phyloP scores from a whole-genome alignment of 2,113 vertebrate species.

The Bostrychus sinensis region DNA sequence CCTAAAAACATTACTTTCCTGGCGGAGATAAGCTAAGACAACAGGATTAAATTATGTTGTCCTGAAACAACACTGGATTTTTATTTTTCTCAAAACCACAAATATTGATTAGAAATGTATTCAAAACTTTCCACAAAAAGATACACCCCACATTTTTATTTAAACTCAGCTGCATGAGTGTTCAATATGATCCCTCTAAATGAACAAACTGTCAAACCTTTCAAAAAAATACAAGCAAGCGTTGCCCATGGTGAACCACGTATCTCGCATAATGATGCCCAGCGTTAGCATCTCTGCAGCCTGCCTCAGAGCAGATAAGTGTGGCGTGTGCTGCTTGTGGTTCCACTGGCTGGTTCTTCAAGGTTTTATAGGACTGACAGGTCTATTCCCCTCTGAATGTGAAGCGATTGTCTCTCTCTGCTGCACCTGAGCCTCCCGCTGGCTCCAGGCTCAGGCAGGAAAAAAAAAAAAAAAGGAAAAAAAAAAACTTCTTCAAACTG shows the following conservation, averaged over 20 bases:
- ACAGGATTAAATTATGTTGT: too few relatives aligned
- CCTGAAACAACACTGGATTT: too few relatives aligned
- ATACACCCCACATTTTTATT: neutral
- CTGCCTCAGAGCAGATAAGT: conserved; percentile 49
- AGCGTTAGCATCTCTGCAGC: conserved; percentile 35
- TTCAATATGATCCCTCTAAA: conserved; percentile 10
- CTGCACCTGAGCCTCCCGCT: conserved; percentile 67
- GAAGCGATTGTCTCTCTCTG: conserved; percentile 66
- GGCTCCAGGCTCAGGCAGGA: conserved; percentile 32
- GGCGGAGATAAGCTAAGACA: too few relatives aligned
- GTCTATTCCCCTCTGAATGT: conserved; percentile 63
- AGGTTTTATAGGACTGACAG: conserved; percentile 66
- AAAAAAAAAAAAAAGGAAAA: conserved; percentile 10
- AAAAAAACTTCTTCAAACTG: conserved; percentile 40
- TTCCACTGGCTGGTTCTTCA: conserved; percentile 64
- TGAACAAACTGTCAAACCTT: conserved; percentile 9
- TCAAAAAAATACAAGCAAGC: conserved; percentile 18
- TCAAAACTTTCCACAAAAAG: neutral
- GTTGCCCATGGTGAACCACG: conserved; percentile 9
- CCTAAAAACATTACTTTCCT: too few relatives aligned
- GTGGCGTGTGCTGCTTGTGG: conserved; percentile 41
- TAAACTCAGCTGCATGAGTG: conserved; percentile 3
- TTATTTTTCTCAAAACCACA: too few relatives aligned
- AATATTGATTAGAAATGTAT: neutral
- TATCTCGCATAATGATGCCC: conserved; percentile 32